Evolutionary conservation across 2,797 vertebrate species (phyloP), one percentile per base, ranked within the genome.

Genomic region (Galago senegalensis): DNA sequence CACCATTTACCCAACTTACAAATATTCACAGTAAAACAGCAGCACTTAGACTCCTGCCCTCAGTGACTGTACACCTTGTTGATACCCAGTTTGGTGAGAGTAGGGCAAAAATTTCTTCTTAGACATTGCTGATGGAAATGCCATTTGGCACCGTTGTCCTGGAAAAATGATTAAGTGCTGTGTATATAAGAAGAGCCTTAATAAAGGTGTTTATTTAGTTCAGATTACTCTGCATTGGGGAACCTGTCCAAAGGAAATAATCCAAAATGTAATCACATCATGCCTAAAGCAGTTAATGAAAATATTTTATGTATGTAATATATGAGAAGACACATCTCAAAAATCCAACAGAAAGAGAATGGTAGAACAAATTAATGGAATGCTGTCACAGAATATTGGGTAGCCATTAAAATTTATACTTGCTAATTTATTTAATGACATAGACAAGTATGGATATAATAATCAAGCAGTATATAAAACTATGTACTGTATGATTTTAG

Each of bases 171-270:
- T 86, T 81, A 84, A 46, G 18, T 56, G 21, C 63, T 84, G 27
- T 75, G 25, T 37, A 23, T 67, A 40, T 91, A 75, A 70, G 61
- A 75, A 93, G 61, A 88, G 82, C n/a, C n/a, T 89, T 96, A 75
- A n/a, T 75, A 75, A 92, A 87, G 21, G 20, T 80, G 29, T 84
- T 89, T 89, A 87, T 89, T 63, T 82, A 56, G 31, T 7, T 69
- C 46, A 13, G 69, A 1, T 92, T 96, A 86, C 67, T 94, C 60
- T 79, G 10, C 29, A 11, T 23, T 93, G 46, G 56, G 7, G 43
- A 96, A 43, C 75, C 25, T 95, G 60, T 40, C 60, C 70, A 91
- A 83, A 95, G 69, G 79, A 88, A 95, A 75, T 60, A 40, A 76
- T 73, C 40, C n/a, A 82, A 92, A 80, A 93, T 65, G 10, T 73